phyloP scores from a whole-genome alignment of 1,140 invertebrate species.

The Pinna nobilis region DNA sequence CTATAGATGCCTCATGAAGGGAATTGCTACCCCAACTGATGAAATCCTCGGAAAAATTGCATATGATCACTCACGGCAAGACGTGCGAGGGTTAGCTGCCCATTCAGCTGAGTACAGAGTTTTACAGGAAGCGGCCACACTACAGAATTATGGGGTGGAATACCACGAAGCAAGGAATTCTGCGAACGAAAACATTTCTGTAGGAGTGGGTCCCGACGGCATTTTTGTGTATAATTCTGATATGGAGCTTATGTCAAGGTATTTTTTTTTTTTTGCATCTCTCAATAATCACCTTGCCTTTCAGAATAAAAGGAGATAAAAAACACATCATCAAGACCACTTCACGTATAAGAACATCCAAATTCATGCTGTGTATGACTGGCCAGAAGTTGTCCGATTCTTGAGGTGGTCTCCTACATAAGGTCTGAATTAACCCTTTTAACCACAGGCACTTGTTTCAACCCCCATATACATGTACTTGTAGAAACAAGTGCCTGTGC shows the following conservation, averaged over 20 bases:
- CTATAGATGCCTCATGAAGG: conserved; percentile 48
- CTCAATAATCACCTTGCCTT: neutral
- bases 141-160: conserved; percentile 89
- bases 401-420: too few species aligned
- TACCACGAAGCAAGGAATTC: conserved; percentile 82
- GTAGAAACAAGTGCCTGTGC: too few species aligned
- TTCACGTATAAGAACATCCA: too few species aligned
- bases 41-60: conserved; percentile 54
- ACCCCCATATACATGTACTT: too few species aligned
- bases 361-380: too few species aligned
- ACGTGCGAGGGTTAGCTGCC: conserved; percentile 75
- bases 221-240: conserved; percentile 80
- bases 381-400: too few species aligned
- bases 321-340: too few species aligned
- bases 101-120: conserved; percentile 86
- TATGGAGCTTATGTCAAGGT: conserved; percentile 3
- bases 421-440: too few species aligned
- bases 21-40: conserved; percentile 26
- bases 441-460: too few species aligned
- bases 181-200: conserved; percentile 61
- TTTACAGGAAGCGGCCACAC: conserved; percentile 85
- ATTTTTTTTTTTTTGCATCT: neutral
- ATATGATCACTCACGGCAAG: conserved; percentile 58
- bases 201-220: conserved; percentile 89
- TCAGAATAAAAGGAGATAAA: too few species aligned